Evolutionary conservation across 2,113 vertebrate genomes (phyloP).

Genomic region (Desmodus rotundus): DNA sequence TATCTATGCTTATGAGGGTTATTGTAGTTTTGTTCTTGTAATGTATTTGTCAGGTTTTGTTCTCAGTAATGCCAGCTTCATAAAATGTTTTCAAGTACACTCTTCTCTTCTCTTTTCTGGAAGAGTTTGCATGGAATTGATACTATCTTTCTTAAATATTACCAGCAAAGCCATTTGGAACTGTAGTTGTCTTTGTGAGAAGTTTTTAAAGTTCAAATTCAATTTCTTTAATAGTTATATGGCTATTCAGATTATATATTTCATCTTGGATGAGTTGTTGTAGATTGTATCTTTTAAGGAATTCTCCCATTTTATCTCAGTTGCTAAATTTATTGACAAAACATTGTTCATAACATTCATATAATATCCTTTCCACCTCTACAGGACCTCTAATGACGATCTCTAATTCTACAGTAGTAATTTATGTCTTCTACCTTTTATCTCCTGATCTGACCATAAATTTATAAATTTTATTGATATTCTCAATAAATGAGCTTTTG

Average conservation of each 20-base stretch:
- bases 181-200: background rate
- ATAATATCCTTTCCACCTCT: background rate
- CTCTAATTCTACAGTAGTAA: background rate
- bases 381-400: background rate
- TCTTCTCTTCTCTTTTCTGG: background rate
- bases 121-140: background rate
- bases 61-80: background rate
- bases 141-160: background rate
- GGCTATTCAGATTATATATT: background rate
- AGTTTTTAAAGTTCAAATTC: background rate
- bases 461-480: background rate
- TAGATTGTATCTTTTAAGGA: background rate
- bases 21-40: background rate
- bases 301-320: background rate
- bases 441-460: background rate
- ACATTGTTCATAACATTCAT: background rate
- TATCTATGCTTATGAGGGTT: background rate
- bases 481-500: background rate
- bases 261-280: background rate
- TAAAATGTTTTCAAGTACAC: background rate
- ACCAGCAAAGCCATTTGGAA: background rate
- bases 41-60: background rate
- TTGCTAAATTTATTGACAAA: background rate
- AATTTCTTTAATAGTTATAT: background rate
- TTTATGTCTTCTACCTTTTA: background rate